These are phyloP conservation scores for Phodopus roborovskii DNA, from an alignment of 2,113 vertebrate species.

Conservation along the genomic window DNA sequence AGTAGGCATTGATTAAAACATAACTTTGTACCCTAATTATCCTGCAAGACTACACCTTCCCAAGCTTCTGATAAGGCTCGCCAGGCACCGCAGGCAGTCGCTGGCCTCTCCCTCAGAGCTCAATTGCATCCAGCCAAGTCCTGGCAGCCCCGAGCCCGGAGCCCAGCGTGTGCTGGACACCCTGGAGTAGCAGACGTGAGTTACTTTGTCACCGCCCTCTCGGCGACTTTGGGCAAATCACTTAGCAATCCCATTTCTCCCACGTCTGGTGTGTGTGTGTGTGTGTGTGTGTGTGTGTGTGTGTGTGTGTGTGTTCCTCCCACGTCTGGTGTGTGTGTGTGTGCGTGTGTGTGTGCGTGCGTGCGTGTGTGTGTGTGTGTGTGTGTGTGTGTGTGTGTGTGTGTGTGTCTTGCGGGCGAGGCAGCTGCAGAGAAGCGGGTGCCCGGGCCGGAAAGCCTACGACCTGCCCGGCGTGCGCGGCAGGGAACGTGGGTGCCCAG, in stretches of 20 bases:
- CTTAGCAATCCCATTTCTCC: background rate
- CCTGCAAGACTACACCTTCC: conserved; percentile 16
- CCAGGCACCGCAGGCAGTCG: background rate
- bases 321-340: too few relatives aligned
- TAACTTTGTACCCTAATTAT: conserved; percentile 46
- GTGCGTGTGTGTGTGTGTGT: too few relatives aligned
- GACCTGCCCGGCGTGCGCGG: background rate
- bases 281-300: too few relatives aligned
- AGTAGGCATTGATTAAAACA: conserved; percentile 18
- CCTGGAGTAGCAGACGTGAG: background rate
- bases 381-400: too few relatives aligned
- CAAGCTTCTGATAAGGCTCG: background rate
- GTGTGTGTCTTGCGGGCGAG: background rate
- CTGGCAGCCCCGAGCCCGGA: background rate
- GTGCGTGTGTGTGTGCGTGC: too few relatives aligned
- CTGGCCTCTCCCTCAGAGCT: background rate
- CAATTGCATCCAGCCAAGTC: background rate
- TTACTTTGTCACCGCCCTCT: conserved; percentile 41
- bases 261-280: background rate
- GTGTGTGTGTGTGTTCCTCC: too few relatives aligned
- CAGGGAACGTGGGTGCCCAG: background rate
- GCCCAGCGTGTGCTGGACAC: background rate
- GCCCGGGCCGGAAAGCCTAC: background rate
- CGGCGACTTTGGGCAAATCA: conserved; percentile 21
- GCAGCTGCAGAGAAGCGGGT: background rate